Conservation (phyloP, 2,797 vertebrate species). For the Sciaenops ocellatus region DNA sequence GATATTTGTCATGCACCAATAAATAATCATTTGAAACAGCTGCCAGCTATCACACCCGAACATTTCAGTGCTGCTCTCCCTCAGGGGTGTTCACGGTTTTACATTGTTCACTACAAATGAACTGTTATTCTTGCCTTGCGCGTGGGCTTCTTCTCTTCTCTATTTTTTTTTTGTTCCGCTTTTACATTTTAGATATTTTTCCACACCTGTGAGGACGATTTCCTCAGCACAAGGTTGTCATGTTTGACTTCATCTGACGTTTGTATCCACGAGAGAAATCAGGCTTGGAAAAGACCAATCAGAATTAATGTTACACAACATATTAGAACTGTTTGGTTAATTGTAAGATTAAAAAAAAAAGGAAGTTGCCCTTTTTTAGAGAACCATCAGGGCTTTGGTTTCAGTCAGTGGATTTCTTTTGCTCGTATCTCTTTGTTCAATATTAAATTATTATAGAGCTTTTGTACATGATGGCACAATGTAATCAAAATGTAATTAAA, state of each 20-base stretch:
- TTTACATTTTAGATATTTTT: conserved; percentile 7
- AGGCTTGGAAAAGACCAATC: not conserved
- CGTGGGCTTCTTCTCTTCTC: conserved; percentile 18
- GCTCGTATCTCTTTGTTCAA: conserved; percentile 45
- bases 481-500: conserved; percentile 54
- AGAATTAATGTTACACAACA: not conserved
- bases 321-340: conserved; percentile 12
- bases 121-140: conserved; percentile 20
- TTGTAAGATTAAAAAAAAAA: conserved; percentile 4
- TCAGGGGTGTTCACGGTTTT: conserved; percentile 7
- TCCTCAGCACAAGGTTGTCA: not conserved
- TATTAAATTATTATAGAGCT: conserved; percentile 57
- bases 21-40: conserved; percentile 21
- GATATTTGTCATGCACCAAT: no score
- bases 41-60: conserved; percentile 11
- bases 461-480: conserved; percentile 67
- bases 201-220: conserved; percentile 8
- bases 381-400: conserved; percentile 5
- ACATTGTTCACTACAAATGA: conserved; percentile 17
- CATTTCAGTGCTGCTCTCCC: conserved; percentile 14
- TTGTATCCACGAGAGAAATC: not conserved
- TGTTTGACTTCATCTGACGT: conserved; percentile 1
- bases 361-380: conserved; percentile 13
- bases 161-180: not conserved
- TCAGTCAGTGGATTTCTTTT: conserved; percentile 35